Percentiles rank a stretch among this genome's conserved stretches.
These are phyloP conservation scores for Scyliorhinus canicula DNA, from an alignment of 2,797 vertebrate genomes.

Conservation along the genomic window DNA sequence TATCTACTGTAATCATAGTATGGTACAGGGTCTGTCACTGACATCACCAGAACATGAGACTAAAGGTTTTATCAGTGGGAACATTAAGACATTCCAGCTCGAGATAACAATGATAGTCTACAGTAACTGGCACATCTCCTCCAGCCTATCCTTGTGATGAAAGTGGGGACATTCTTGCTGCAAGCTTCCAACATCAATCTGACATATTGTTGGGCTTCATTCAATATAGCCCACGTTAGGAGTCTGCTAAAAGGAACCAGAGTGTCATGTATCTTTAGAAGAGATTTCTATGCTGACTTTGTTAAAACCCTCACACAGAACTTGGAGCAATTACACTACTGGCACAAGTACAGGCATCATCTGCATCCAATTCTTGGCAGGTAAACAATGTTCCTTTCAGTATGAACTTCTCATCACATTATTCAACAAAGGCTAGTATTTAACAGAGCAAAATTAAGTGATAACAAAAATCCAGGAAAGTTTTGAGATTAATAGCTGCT, in stretches of 20 bases:
- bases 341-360: slow-evolving; percentile 49
- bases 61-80: background rate
- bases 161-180: background rate
- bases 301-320: slow-evolving; percentile 47
- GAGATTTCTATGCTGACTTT: slow-evolving; percentile 45
- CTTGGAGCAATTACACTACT: slow-evolving; percentile 49
- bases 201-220: slow-evolving; percentile 39
- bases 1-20: background rate
- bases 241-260: slow-evolving; percentile 41
- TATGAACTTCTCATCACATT: slow-evolving; percentile 53
- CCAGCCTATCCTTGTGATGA: background rate
- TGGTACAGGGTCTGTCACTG: background rate
- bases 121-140: background rate
- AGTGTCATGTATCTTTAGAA: slow-evolving; percentile 43
- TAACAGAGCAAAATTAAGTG: slow-evolving; percentile 44
- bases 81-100: background rate
- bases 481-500: slow-evolving; percentile 30
- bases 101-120: background rate
- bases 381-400: slow-evolving; percentile 44
- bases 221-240: slow-evolving; percentile 27
- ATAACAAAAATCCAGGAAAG: slow-evolving; percentile 41
- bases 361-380: slow-evolving; percentile 49
- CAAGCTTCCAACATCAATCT: slow-evolving; percentile 35
- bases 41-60: background rate
- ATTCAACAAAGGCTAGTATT: slow-evolving; percentile 45